Conservation (phyloP, 2,888 invertebrate species). For the Sycophila texana region DNA sequence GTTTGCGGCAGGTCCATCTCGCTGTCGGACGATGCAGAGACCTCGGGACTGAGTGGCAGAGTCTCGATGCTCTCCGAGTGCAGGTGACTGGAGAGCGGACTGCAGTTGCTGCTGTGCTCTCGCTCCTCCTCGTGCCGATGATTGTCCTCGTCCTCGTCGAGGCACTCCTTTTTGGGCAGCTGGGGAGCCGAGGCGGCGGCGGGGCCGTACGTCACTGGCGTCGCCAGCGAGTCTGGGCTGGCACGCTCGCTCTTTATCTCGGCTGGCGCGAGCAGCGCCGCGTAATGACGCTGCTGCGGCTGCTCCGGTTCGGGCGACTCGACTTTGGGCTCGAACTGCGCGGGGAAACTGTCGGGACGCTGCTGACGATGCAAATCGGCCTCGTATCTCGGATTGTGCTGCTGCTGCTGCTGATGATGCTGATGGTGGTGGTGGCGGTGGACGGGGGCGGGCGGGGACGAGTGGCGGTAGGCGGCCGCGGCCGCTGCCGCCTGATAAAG, state of each 20-base stretch:
- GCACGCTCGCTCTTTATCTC: slow-evolving; percentile 71
- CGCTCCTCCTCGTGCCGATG: slow-evolving; percentile 54
- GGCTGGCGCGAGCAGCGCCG: slow-evolving; percentile 69
- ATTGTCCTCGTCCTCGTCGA: slow-evolving; percentile 16
- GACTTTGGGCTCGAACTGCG: slow-evolving; percentile 12
- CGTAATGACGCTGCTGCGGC: slow-evolving; percentile 21
- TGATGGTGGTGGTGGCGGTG: slow-evolving; percentile 15
- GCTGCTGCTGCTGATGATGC: slow-evolving; percentile 28
- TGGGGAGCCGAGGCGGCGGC: slow-evolving; percentile 61
- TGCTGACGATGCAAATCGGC: slow-evolving; percentile 13
- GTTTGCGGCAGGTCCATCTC: slow-evolving; percentile 63
- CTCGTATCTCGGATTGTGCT: slow-evolving; percentile 55
- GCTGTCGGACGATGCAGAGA: slow-evolving; percentile 68
- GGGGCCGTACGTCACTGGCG: slow-evolving; percentile 72
- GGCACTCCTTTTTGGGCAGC: slow-evolving; percentile 42
- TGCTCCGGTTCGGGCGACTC: neutral
- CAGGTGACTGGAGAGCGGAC: slow-evolving; percentile 63
- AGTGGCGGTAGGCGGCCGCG: slow-evolving; percentile 54
- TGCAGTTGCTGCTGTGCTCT: slow-evolving; percentile 49
- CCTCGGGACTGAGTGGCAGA: slow-evolving; percentile 67
- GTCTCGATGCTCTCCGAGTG: slow-evolving; percentile 38
- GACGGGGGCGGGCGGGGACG: slow-evolving; percentile 13
- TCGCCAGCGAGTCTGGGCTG: slow-evolving; percentile 70
- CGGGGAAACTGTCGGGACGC: slow-evolving; percentile 1
- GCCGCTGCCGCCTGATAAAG: slow-evolving; percentile 57